These are phyloP conservation scores for Drosophila gunungcola DNA, from an alignment of 1,140 invertebrate genomes.

Conservation along the genomic window DNA sequence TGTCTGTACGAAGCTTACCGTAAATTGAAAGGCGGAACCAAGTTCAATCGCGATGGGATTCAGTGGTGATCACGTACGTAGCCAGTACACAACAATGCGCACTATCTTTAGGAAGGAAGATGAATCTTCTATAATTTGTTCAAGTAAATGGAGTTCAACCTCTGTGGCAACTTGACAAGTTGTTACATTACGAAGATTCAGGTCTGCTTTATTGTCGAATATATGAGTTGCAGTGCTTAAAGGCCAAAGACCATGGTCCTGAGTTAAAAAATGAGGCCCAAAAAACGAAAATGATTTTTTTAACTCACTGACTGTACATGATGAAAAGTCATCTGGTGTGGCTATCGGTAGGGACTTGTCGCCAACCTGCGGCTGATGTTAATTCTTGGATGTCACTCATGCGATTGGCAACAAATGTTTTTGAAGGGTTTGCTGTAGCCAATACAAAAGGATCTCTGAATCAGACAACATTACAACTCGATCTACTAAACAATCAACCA, in stretches of 20 bases:
- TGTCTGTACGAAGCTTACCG: too few species aligned
- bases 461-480: too few species aligned
- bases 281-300: background rate
- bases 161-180: background rate
- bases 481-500: too few species aligned
- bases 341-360: too few species aligned
- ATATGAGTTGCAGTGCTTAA: background rate
- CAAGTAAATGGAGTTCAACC: too few species aligned
- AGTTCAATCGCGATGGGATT: background rate
- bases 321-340: background rate
- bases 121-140: too few species aligned
- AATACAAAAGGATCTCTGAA: background rate
- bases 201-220: background rate
- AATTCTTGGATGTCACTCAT: background rate
- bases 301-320: background rate
- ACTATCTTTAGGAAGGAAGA: background rate
- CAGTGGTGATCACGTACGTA: background rate
- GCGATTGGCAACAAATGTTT: background rate
- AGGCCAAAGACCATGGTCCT: background rate
- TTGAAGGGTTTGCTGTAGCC: background rate
- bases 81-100: background rate
- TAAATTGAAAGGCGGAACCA: too few species aligned
- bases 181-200: background rate
- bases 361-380: too few species aligned
- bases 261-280: background rate